Base-by-base conservation (phyloP, 1,140 invertebrate species). In the Hyles euphorbiae region DNA sequence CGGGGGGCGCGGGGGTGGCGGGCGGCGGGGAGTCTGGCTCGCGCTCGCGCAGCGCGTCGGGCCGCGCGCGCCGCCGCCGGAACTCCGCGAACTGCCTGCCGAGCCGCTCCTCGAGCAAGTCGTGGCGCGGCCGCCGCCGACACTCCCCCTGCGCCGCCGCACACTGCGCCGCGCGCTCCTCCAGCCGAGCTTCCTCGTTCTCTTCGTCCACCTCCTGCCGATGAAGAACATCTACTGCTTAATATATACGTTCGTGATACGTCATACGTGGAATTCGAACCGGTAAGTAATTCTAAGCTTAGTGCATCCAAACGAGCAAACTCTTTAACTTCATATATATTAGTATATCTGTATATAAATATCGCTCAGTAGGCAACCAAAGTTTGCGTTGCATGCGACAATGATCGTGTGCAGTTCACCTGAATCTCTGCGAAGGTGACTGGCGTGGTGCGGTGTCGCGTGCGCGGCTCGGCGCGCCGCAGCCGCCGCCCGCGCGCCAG, bases 391-490 rank as follows among this genome's bases (percentile, higher is more conserved):
- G 22, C 22, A 22, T 22, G 22, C 22, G 2, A 22, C 22, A 22
- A 22, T 22, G 22, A 22, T 22, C 22, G 22, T 22, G 22, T 22
- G 22, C 22, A 22, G 22, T 22, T 54, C 72, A 94, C 94, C 87
- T 94, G 92, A 64, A 94, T 95, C 88, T 95, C 94, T 53, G 94
- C 92, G 80, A 95, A 95, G 12, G 94, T 95, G 56, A 94, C 92
- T 0, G 93, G 94, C 74, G 93, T 92, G 5, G 94, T 94, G 68
- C 93, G 90, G 72, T 93, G 93, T 47, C 94, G 79, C 4, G 64
- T 66, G 34, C 88, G 87, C 50, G 84, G 77, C 12, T 88, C 88
- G 56, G 88, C 76, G 70, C 90, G 79, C 65, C 91, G 91, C 72
- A 90, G 89, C 10, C 92, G 91, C 3, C 91, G 89, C 7, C 92